A percentile compares a stretch with the other conserved stretches of the same genome.
These are phyloP conservation scores for Apostichopus leukothele DNA, from an alignment of 53 echinoderm and acorn worm species.

Conservation along the genomic window DNA sequence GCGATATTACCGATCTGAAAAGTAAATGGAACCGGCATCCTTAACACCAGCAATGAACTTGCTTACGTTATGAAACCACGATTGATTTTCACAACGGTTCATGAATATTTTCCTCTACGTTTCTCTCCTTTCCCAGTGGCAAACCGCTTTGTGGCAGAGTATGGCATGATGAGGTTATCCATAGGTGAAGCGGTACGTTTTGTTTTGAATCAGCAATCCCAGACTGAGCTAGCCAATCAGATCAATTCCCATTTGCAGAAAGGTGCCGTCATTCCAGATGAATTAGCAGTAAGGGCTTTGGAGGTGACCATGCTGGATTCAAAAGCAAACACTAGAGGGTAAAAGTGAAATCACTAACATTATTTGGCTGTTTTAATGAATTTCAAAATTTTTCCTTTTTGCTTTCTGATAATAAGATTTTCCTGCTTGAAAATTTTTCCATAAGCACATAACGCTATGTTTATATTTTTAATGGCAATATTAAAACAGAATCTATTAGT, in stretches of 20 bases:
- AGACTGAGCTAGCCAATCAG: constrained; percentile 82
- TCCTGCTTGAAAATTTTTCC: too few relatives aligned
- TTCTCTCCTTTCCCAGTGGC: constrained; percentile 67
- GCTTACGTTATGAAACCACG: too few relatives aligned
- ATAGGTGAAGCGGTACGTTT: constrained; percentile 88
- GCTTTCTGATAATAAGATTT: too few relatives aligned
- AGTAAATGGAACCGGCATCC: too few relatives aligned
- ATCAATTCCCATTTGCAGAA: constrained; percentile 77
- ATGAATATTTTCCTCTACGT: background rate
- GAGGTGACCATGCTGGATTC: constrained; percentile 84
- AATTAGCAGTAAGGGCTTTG: constrained; percentile 77
- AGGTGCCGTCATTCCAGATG: constrained; percentile 81
- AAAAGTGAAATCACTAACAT: background rate
- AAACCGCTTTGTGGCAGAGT: constrained; percentile 89
- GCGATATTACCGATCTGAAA: too few relatives aligned
- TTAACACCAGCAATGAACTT: too few relatives aligned
- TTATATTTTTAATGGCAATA: too few relatives aligned
- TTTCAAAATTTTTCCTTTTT: too few relatives aligned
- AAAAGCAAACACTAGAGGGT: constrained; percentile 88
- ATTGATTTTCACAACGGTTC: too few relatives aligned
- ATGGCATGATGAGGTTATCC: constrained; percentile 91
- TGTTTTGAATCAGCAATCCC: constrained; percentile 80
- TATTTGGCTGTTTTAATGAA: too few relatives aligned
- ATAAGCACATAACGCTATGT: too few relatives aligned
- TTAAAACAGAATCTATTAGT: too few relatives aligned